A percentile compares a stretch with the other conserved stretches of the same genome.
phyloP scores from a whole-genome alignment of 2,797 vertebrate genomes.

The Cryptoprocta ferox region DNA sequence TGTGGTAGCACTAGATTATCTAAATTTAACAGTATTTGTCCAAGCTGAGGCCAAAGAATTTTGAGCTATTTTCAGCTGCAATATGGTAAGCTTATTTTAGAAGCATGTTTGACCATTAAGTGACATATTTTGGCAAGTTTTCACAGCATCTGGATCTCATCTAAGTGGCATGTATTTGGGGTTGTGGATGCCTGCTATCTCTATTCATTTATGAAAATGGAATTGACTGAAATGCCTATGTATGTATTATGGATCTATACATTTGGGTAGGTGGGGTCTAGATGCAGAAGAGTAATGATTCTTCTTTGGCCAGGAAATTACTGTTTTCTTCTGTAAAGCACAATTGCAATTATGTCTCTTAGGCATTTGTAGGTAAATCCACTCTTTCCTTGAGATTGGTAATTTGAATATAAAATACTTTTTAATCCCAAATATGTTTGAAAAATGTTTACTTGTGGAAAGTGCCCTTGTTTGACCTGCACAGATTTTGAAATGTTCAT shows the following conservation, averaged over 20 bases:
- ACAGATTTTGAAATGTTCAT: slow-evolving; percentile 35
- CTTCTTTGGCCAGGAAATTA: neutral
- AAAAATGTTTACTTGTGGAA: neutral
- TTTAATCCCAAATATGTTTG: neutral
- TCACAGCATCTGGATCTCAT: slow-evolving; percentile 52
- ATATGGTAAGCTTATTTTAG: slow-evolving; percentile 55
- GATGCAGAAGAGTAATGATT: neutral
- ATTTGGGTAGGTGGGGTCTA: neutral
- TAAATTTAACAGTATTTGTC: slow-evolving; percentile 74
- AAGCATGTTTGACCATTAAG: slow-evolving; percentile 68
- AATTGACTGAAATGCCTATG: neutral
- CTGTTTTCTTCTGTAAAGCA: neutral
- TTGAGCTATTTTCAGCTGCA: slow-evolving; percentile 76
- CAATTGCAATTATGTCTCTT: neutral
- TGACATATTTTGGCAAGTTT: slow-evolving; percentile 21
- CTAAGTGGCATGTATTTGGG: slow-evolving; percentile 49
- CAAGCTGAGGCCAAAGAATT: slow-evolving; percentile 62
- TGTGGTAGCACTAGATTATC: slow-evolving; percentile 78
- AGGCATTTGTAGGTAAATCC: neutral
- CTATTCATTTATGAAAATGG: neutral
- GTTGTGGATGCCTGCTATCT: slow-evolving; percentile 6
- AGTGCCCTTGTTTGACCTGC: neutral
- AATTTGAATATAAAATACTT: neutral
- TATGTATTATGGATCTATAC: neutral
- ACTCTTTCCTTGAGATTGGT: neutral